phyloP scores from a whole-genome alignment of 2,113 vertebrate species.

The Pachyramphus minor region DNA sequence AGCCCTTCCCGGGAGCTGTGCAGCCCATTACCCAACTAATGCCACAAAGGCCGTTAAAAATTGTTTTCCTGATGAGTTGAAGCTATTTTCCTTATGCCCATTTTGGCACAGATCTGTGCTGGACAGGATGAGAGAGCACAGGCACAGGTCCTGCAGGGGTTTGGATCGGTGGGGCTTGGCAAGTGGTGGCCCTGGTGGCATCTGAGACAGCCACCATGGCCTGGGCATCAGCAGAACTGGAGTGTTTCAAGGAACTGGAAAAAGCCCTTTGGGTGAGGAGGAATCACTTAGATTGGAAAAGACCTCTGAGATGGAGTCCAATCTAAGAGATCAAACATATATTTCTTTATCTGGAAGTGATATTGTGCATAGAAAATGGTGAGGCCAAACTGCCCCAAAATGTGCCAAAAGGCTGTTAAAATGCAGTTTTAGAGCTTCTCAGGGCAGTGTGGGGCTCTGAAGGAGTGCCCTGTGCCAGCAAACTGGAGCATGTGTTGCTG shows the following conservation, averaged over 20 bases:
- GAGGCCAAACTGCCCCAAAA: rapidly evolving
- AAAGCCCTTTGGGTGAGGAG: neutral
- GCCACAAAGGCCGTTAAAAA: neutral
- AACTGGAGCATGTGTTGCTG: rapidly evolving
- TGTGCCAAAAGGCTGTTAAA: neutral
- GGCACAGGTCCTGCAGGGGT: rapidly evolving
- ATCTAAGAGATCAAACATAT: neutral
- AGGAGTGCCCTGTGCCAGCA: neutral
- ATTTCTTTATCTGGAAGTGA: neutral
- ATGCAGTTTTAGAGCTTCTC: rapidly evolving
- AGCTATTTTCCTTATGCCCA: neutral
- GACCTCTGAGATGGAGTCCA: neutral
- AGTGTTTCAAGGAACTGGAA: neutral
- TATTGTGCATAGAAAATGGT: rapidly evolving
- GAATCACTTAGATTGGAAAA: neutral
- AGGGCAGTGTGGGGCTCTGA: neutral
- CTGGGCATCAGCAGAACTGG: neutral
- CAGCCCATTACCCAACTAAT: neutral
- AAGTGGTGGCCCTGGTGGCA: neutral
- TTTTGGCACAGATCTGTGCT: neutral
- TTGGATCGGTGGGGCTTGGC: rapidly evolving
- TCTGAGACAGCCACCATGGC: rapidly evolving
- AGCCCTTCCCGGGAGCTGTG: neutral
- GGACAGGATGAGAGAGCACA: rapidly evolving
- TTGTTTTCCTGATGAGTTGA: neutral